These are phyloP conservation scores for Heliothis subflexa DNA, from an alignment of 1,140 invertebrate species.

Conservation along the genomic window DNA sequence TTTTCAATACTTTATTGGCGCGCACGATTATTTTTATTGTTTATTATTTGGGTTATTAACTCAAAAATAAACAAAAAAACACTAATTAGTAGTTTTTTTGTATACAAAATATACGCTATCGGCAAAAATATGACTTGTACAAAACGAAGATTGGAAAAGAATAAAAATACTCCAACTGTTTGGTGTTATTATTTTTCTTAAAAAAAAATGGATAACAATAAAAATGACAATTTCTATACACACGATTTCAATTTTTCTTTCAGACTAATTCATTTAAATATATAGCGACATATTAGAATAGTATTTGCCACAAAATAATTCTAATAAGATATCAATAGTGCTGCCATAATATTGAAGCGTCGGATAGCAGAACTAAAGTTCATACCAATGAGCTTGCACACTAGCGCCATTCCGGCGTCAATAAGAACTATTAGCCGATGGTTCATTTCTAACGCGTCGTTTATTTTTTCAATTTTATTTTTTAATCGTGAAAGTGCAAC, in stretches of 20 bases:
- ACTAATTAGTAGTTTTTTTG: constrained; percentile 1
- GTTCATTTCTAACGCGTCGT: constrained; percentile 79
- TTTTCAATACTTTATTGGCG: constrained; percentile 76
- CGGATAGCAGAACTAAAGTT: constrained; percentile 79
- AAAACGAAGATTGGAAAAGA: too few species aligned
- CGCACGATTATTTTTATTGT: constrained; percentile 52
- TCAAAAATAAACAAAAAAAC: constrained; percentile 31
- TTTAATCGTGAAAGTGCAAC: constrained; percentile 85
- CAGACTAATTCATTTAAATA: too few species aligned
- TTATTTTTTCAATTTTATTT: constrained; percentile 80
- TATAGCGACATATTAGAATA: not conserved
- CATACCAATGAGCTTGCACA: constrained; percentile 50
- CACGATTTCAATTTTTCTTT: too few species aligned
- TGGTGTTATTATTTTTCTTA: too few species aligned
- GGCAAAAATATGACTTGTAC: too few species aligned
- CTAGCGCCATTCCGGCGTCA: constrained; percentile 66
- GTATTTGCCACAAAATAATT: not conserved
- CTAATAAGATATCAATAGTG: constrained; percentile 59
- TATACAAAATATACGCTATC: not conserved
- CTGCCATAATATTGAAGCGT: constrained; percentile 68
- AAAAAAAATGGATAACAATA: too few species aligned
- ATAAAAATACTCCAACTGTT: too few species aligned
- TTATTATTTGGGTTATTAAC: constrained; percentile 10
- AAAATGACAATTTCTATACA: too few species aligned
- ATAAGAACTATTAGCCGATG: constrained; percentile 75